A percentile compares a stretch with the other conserved stretches of the same genome.
Conservation (phyloP, 2,113 vertebrate genomes). For the Todiramphus saurophagus region DNA sequence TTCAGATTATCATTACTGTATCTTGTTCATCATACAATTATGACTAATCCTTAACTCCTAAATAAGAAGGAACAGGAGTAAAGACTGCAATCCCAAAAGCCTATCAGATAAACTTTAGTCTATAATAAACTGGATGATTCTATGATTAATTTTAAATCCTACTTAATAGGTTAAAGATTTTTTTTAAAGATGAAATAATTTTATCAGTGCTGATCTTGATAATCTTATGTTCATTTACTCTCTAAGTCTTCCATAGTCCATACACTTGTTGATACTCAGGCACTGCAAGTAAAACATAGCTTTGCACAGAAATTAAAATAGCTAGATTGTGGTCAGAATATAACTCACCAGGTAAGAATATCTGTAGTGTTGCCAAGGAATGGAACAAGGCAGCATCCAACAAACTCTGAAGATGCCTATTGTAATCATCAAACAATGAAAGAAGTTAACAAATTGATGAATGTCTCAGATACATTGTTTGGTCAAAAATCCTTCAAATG, state of each 20-base stretch:
- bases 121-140: background rate
- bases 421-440: background rate
- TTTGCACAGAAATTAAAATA: background rate
- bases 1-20: background rate
- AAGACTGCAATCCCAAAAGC: background rate
- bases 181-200: background rate
- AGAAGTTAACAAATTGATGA: background rate
- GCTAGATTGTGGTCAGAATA: background rate
- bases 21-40: background rate
- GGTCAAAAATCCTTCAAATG: background rate
- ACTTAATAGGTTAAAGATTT: background rate
- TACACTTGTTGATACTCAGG: conserved; percentile 31
- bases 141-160: conserved; percentile 20
- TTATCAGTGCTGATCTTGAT: background rate
- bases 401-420: conserved; percentile 2
- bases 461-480: background rate
- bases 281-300: background rate
- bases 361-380: background rate
- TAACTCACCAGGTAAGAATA: background rate
- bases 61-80: background rate
- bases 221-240: background rate
- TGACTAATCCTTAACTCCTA: background rate
- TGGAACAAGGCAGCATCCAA: background rate
- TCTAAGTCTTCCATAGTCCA: background rate
- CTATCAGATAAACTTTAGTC: background rate